Conservation (phyloP, 2,797 vertebrate genomes). For the Crocodylus rhombifer region DNA sequence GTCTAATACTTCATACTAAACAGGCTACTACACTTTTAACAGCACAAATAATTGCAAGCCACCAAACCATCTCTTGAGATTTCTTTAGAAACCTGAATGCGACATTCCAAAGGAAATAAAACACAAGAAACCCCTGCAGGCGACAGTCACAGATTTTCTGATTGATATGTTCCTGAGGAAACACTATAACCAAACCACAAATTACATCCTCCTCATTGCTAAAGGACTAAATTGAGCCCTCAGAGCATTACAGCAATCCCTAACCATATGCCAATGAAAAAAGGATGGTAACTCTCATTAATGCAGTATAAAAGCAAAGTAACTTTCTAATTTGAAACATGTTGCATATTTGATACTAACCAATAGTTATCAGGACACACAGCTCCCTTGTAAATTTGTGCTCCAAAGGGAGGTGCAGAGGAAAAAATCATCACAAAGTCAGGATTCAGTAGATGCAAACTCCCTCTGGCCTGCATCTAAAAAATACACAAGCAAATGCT, state of each 20-base stretch:
- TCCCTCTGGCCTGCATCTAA: constrained; percentile 27
- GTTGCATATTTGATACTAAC: background rate
- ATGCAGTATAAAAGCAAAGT: background rate
- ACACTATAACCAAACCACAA: constrained; percentile 46
- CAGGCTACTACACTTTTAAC: background rate
- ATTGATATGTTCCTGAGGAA: background rate
- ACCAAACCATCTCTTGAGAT: background rate
- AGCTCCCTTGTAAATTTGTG: constrained; percentile 10
- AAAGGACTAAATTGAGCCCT: background rate
- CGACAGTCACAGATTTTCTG: constrained; percentile 24
- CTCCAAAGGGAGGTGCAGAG: background rate
- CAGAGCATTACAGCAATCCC: constrained; percentile 4
- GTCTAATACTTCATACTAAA: background rate
- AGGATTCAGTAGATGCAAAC: background rate
- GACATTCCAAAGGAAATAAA: background rate
- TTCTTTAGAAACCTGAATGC: constrained; percentile 31
- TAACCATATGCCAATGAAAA: background rate
- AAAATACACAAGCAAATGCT: constrained; percentile 14
- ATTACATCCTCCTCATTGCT: background rate
- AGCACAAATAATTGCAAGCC: constrained; percentile 12
- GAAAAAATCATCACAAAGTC: background rate
- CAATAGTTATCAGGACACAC: rapidly evolving
- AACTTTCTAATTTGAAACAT: background rate
- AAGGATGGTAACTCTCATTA: background rate
- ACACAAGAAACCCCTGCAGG: constrained; percentile 36